Conservation (phyloP, 2,797 vertebrate species). For the Sebastes oblongus region DNA sequence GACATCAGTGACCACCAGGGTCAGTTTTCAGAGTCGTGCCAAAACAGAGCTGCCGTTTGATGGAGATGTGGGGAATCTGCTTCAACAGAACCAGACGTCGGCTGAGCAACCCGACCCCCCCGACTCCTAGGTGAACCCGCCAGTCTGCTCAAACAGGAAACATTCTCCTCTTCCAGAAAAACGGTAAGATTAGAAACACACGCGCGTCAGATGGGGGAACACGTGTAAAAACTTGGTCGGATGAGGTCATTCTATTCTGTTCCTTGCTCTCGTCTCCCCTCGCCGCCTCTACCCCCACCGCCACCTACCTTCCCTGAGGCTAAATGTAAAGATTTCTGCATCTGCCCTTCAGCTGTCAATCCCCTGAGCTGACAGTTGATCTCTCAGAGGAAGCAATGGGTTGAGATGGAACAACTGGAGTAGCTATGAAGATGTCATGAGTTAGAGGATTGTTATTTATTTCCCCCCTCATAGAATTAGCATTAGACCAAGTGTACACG, state of each 20-base stretch:
- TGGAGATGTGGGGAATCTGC: slow-evolving; percentile 77
- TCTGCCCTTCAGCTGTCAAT: slow-evolving; percentile 40
- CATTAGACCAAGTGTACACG: background rate
- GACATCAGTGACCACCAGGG: slow-evolving; percentile 67
- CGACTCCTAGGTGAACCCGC: slow-evolving; percentile 77
- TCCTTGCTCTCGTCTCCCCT: background rate
- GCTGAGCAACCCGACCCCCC: slow-evolving; percentile 73
- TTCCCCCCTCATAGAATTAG: background rate
- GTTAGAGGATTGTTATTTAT: slow-evolving; percentile 1
- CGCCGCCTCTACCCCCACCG: background rate
- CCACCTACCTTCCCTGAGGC: slow-evolving; percentile 12
- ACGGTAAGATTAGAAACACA: slow-evolving; percentile 75
- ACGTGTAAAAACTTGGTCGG: slow-evolving; percentile 69
- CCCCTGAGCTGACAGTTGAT: slow-evolving; percentile 14
- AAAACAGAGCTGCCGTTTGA: slow-evolving; percentile 75
- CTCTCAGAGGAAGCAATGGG: slow-evolving; percentile 2
- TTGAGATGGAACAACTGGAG: background rate
- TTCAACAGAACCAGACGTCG: slow-evolving; percentile 79
- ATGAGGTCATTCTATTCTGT: slow-evolving; percentile 59
- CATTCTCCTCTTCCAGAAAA: slow-evolving; percentile 67
- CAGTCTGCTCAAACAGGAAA: slow-evolving; percentile 76
- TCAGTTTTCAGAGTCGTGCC: slow-evolving; percentile 74
- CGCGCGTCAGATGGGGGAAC: slow-evolving; percentile 55
- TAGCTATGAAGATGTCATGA: background rate
- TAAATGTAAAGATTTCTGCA: slow-evolving; percentile 47